Evolutionary conservation across 2,797 vertebrate species (phyloP).

Genomic region (Pelodytes ibericus): DNA sequence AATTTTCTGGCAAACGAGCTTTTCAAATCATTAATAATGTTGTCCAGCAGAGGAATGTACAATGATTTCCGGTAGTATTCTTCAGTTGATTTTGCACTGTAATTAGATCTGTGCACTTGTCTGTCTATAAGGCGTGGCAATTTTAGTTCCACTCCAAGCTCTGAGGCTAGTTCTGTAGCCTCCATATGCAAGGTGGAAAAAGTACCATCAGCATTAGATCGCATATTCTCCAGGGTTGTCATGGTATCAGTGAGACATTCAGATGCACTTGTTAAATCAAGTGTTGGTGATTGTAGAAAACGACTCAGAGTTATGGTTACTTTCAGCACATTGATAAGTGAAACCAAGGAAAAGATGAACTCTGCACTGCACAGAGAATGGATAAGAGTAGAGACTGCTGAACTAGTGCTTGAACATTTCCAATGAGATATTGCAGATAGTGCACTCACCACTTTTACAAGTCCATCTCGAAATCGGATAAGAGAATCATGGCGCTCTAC

Average conservation of each 20-base stretch:
- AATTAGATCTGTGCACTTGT: no score
- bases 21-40: not conserved
- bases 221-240: not conserved
- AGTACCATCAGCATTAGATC: not conserved
- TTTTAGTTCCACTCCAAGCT: conserved; percentile 9
- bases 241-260: not conserved
- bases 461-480: conserved; percentile 9
- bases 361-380: conserved; percentile 15
- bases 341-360: not conserved
- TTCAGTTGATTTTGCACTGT: conserved; percentile 6
- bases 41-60: conserved; percentile 1
- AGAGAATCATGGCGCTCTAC: conserved; percentile 11
- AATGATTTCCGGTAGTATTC: not conserved
- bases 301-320: not conserved
- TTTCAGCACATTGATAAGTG: not conserved
- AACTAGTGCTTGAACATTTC: not conserved
- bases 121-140: conserved; percentile 7
- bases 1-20: conserved; percentile 2
- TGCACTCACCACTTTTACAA: conserved; percentile 1
- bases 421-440: not conserved
- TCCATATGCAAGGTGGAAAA: not conserved
- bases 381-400: not conserved
- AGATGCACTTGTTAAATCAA: conserved; percentile 10
- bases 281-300: not conserved
- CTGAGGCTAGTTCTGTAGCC: not conserved